These are phyloP conservation scores for Nematostella vectensis DNA, from an alignment of 92 coral and sea anemone species.

Conservation along the genomic window DNA sequence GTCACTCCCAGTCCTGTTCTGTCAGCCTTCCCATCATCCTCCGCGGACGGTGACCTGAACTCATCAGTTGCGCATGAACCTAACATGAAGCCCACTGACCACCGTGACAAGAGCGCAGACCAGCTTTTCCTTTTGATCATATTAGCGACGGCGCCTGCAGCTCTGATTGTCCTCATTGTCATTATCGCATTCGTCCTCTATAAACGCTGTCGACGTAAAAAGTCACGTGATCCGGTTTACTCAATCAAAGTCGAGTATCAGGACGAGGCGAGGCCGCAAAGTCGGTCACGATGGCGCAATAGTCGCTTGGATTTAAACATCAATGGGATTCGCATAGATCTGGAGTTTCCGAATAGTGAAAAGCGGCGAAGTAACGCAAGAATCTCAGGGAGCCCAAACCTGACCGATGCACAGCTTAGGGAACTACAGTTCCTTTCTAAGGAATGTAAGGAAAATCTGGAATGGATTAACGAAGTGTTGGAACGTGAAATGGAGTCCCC, in stretches of 20 bases:
- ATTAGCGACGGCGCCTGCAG: slow-evolving; percentile 56
- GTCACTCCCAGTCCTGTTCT: slow-evolving; percentile 7
- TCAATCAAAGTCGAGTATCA: slow-evolving; percentile 59
- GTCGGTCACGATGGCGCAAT: slow-evolving; percentile 41
- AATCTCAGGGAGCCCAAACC: slow-evolving; percentile 39
- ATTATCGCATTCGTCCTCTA: slow-evolving; percentile 35
- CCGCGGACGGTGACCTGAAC: slow-evolving; percentile 17
- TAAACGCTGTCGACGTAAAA: slow-evolving; percentile 41
- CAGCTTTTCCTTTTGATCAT: slow-evolving; percentile 34
- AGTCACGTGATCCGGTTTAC: slow-evolving; percentile 40
- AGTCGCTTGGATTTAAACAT: slow-evolving; percentile 66
- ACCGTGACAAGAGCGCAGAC: slow-evolving; percentile 6
- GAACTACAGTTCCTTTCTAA: slow-evolving; percentile 59
- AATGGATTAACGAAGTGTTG: slow-evolving; percentile 62
- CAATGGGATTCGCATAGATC: slow-evolving; percentile 71
- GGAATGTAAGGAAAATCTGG: slow-evolving; percentile 59
- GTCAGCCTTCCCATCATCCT: slow-evolving; percentile 15
- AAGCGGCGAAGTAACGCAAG: slow-evolving; percentile 43
- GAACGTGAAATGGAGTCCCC: slow-evolving; percentile 54
- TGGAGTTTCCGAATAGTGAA: slow-evolving; percentile 49
- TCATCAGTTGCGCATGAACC: slow-evolving; percentile 3
- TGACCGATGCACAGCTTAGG: slow-evolving; percentile 52
- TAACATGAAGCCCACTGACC: slow-evolving; percentile 1
- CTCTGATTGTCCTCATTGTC: slow-evolving; percentile 16
- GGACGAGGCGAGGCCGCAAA: slow-evolving; percentile 36